Evolutionary conservation across 2,888 invertebrate genomes (phyloP).

Genomic region (Agrenia bidenticulata): DNA sequence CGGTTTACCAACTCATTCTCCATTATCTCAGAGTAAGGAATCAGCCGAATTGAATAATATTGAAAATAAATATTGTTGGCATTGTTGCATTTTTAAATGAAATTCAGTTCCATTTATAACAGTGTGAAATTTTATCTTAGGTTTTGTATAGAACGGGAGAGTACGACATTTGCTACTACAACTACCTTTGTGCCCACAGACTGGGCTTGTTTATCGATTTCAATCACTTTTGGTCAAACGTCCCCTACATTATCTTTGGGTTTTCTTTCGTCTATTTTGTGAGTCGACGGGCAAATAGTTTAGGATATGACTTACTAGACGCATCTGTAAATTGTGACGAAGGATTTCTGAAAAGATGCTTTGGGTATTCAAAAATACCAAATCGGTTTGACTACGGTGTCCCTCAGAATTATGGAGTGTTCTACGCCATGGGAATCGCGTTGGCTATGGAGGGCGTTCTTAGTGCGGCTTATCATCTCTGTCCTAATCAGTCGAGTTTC

Average conservation of each 20-base stretch:
- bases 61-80: too few relatives aligned
- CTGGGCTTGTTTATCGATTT: slow-evolving; percentile 45
- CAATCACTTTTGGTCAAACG: slow-evolving; percentile 52
- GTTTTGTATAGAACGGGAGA: slow-evolving; percentile 48
- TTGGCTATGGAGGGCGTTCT: slow-evolving; percentile 48
- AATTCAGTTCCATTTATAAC: too few relatives aligned
- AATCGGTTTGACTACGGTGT: slow-evolving; percentile 41
- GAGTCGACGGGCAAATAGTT: slow-evolving; percentile 29
- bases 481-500: slow-evolving; percentile 48
- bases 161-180: slow-evolving; percentile 51
- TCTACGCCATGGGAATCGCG: slow-evolving; percentile 47
- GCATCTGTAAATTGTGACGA: too few relatives aligned
- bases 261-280: slow-evolving; percentile 44
- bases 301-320: too few relatives aligned
- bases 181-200: slow-evolving; percentile 47
- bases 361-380: slow-evolving; percentile 39
- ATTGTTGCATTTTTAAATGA: too few relatives aligned
- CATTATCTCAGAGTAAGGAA: slow-evolving; percentile 46
- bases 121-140: slow-evolving; percentile 27
- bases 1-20: slow-evolving; percentile 48
- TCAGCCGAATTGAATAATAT: too few relatives aligned
- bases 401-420: slow-evolving; percentile 48
- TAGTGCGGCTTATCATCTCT: slow-evolving; percentile 44
- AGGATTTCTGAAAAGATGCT: slow-evolving; percentile 13
- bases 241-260: slow-evolving; percentile 49